Evolutionary conservation across 2,797 vertebrate species (phyloP), one percentile per base, ranked within the genome.

Genomic region (Gallinago nigripennis): DNA sequence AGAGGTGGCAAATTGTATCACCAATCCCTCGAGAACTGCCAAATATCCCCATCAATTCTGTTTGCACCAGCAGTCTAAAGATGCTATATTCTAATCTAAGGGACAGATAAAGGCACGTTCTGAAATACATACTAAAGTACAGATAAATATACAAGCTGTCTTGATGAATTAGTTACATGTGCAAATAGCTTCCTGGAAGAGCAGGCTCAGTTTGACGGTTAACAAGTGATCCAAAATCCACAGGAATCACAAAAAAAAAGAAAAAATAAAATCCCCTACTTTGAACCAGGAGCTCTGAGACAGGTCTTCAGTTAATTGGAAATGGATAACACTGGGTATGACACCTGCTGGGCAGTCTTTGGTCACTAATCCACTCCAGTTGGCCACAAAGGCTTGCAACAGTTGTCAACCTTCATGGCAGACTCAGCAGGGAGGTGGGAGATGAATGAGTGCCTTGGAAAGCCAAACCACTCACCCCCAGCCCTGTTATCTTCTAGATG

Each of bases 61-160:
- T 82, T 84, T 86, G 57, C 73, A 94, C 63, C 77, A 65, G 35
- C 33, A 86, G 43, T 63, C 63, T 90, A 81, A 88, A 90, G 51
- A 83, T 63, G 43, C 51, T 94, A 23, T 57, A 75, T 69, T 85
- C 61, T 91, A 51, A 58, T 50, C 54, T n/a, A 72, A 91, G 37
- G 69, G 79, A 90, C 70, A 92, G 66, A 94, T 70, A 94, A 88
- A 96, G 86, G 81, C 77, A 86, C 46, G 15, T 86, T 88, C 86
- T 92, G 83, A 94, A 92, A 90, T 65, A 73, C 51, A 21, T 56
- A 84, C 63, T 86, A 45, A 90, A 86, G 90, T 51, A 86, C 66
- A 90, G 92, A 95, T 78, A 95, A 95, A 94, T 88, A 96, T 57
- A 91, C 80, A 95, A 91, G 77, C 68, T 86, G 94, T 94, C 90